These are phyloP conservation scores for Phrynosoma blainvillii DNA, from an alignment of 2,113 vertebrate species.

Conservation along the genomic window DNA sequence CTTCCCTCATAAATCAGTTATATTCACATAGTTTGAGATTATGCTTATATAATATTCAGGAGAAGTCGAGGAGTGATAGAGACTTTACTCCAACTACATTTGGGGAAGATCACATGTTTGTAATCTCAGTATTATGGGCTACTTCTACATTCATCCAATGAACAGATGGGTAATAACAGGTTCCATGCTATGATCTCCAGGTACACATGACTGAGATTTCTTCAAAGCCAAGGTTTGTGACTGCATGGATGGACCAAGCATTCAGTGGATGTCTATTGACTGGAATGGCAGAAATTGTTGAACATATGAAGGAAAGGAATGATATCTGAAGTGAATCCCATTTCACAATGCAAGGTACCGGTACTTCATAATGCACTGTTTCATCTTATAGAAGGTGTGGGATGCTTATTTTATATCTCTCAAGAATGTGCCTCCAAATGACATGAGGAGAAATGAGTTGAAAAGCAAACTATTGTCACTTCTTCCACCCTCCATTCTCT, in stretches of 20 bases:
- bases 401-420: background rate
- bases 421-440: background rate
- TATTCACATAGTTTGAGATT: too few species aligned
- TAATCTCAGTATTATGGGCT: background rate
- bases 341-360: background rate
- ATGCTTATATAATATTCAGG: background rate
- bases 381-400: background rate
- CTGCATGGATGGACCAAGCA: background rate
- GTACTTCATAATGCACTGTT: background rate
- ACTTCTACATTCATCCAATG: background rate
- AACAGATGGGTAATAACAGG: background rate
- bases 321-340: background rate
- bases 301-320: background rate
- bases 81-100: background rate
- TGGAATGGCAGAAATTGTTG: background rate
- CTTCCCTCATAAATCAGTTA: too few species aligned
- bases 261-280: background rate
- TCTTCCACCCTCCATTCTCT: too few species aligned
- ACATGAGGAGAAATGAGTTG: too few species aligned
- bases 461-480: too few species aligned
- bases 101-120: background rate
- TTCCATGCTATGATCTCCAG: background rate
- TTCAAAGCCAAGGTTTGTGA: background rate
- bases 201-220: background rate
- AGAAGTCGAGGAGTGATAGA: background rate